Base-by-base conservation (phyloP, 2,888 invertebrate genomes). In the Caenorhabditis sulstoni region DNA sequence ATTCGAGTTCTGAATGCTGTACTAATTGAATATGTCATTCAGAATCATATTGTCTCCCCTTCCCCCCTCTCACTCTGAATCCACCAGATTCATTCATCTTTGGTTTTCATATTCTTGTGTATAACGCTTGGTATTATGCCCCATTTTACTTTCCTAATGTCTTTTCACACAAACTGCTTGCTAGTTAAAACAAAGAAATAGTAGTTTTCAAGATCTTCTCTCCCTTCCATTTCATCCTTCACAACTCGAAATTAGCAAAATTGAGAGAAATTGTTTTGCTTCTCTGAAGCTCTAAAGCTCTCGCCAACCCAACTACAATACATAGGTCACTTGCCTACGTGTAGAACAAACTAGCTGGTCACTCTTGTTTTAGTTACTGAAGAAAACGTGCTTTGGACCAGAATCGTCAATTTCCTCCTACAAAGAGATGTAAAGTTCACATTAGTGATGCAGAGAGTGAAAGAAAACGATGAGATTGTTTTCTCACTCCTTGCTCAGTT, bases 11-110 rank as follows among this genome's bases (percentile, higher is more conserved):
- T 71, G 71, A 64, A 64, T 55, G 71, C 55, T 22, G 61, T 53
- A 23, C 49, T 62, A 71, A 71, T 71, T 57, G 62, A 71, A 64
- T 71, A 45, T 45, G 62, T 57, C 62, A 57, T 62, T 41, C 55
- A 23, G 55, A 57, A 62, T 71, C 57, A 37, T 45, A 71, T 71
- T 71, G 71, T 71, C 71, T 71, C 50, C 29, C 7, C 7, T 29
- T 29, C 29, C 50, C 29, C 7, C 7, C 7, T 29, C 29, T 23
- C 23, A 22, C 11, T 39, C 18, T 37, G 53, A 57, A 47, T 57
- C 67, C 47, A 57, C 58, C 39, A 52, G 39, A 41, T 50, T 53
- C 39, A 45, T 61, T 61, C 57, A 71, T 62, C 71, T 62, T 53
- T 49, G 71, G 57, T 61, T 37, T 39, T 23, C 45, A 23, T 37